Evolutionary conservation across 2,888 invertebrate genomes (phyloP), one percentile per base, ranked within the genome.

Genomic region (Ectobius pallidus): DNA sequence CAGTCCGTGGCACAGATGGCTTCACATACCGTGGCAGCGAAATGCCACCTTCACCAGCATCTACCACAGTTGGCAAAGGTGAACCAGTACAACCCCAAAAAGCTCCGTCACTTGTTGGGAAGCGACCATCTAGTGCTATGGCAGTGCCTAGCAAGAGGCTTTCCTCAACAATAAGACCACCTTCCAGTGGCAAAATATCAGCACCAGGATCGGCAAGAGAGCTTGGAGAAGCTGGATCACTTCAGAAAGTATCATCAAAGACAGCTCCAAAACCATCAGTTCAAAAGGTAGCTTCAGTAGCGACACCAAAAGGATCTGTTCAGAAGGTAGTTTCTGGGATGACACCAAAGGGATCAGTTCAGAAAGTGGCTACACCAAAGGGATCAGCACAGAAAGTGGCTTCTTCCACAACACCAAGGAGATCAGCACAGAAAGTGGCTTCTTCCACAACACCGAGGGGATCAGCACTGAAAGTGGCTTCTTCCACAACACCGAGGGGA

Each of bases 1-100:
- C 61, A 34, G 1, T 61, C 7, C 30, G 32, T 14, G 61, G 61
- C n/a, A 61, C 61, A 7, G 61, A 61, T 61, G 61, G 61, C 16
- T n/a, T 32, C 16, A 3, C 32, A 32, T 61, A 61, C 20, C 61
- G 2, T 7, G 32, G 18, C 0, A 16, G 32, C 14, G 61, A 61
- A 25, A n/a, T 32, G 32, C n/a, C 32, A 3, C 9, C 7, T 3
- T n/a, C 11, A 46, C 11, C 18, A 11, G 3, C 7, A n/a, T 46
- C 46, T 11, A n/a, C 11, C 7, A 46, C 9, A 46, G 3, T n/a
- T n/a, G 11, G 16, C 4, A n/a, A 11, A 46, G 46, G 18, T 3
- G 46, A n/a, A 46, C 9, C 4, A 4, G 7, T 46, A n/a, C 46
- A 34, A 34, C 34, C 34, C 34, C 34, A 34, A 11, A 34, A 34